Conservation (phyloP, 2,888 invertebrate species). For the Callimorpha dominula region DNA sequence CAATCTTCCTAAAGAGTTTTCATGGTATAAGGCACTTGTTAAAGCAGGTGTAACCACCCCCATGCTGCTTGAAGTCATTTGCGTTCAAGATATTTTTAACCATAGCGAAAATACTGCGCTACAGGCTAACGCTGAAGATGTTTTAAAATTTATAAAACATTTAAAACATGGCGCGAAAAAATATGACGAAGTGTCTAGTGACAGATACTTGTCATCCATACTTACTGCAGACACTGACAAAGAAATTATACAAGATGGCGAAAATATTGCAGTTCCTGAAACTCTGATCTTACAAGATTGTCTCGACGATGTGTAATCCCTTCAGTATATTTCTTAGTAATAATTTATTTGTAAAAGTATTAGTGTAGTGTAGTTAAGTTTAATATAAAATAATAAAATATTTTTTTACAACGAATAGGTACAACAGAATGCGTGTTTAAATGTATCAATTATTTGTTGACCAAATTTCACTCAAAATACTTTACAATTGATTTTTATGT, state of each 20-base stretch:
- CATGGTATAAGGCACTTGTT: constrained; percentile 12
- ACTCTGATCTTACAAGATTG: neutral
- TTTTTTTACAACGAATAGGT: too few relatives aligned
- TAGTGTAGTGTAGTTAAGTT: too few relatives aligned
- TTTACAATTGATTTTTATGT: too few relatives aligned
- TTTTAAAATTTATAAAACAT: neutral
- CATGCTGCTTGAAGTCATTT: constrained; percentile 1
- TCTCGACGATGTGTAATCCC: neutral
- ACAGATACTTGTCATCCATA: neutral
- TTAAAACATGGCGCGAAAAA: neutral
- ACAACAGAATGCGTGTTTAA: too few relatives aligned
- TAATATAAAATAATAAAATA: too few relatives aligned
- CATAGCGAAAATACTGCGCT: neutral
- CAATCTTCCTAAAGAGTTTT: constrained; percentile 16
- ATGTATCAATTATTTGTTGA: too few relatives aligned
- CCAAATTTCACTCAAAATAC: too few relatives aligned
- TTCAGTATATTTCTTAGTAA: neutral
- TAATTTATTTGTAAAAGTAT: neutral
- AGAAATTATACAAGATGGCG: neutral
- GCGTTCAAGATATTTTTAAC: constrained; percentile 11
- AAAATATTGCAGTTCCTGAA: neutral
- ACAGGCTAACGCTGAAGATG: neutral
- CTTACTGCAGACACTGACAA: neutral
- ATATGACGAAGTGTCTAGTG: neutral
- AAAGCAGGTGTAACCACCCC: neutral